Evolutionary conservation across 1,140 invertebrate genomes (phyloP).

Genomic region (Helicorthomorpha holstii): DNA sequence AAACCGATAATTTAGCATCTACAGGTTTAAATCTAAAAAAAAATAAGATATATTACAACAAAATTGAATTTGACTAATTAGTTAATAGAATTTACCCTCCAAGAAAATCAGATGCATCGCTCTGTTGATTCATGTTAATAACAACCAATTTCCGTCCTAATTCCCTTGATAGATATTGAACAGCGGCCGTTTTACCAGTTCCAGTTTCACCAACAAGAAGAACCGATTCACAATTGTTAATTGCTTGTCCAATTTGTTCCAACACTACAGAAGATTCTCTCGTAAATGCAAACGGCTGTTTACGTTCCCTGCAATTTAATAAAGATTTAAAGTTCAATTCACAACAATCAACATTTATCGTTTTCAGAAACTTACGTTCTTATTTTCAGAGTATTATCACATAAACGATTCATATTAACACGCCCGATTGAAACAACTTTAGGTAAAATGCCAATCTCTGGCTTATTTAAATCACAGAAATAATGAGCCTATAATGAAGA

Average conservation of each 20-base stretch:
- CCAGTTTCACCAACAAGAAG: conserved; percentile 95
- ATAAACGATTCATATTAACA: not conserved
- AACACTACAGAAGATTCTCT: conserved; percentile 57
- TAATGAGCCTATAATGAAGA: conserved; percentile 48
- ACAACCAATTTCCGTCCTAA: conserved; percentile 66
- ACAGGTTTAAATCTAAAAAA: conserved; percentile 71
- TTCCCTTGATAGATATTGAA: conserved; percentile 78
- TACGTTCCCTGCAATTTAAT: not conserved
- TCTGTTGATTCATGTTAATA: conserved; percentile 99
- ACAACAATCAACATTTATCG: not conserved
- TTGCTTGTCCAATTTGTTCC: conserved; percentile 68
- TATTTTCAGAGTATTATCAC: not conserved
- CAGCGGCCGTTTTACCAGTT: conserved; percentile 91
- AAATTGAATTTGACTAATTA: conserved; percentile 1
- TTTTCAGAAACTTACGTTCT: not conserved
- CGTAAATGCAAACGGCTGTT: conserved; percentile 51
- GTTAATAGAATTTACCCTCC: conserved; percentile 47
- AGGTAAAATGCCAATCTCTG: conserved; percentile 38
- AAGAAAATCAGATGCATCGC: conserved; percentile 84
- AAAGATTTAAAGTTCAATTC: not conserved
- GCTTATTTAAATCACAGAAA: conserved; percentile 60
- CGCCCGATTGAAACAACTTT: conserved; percentile 37
- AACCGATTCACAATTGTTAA: conserved; percentile 71
- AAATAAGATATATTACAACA: not conserved
- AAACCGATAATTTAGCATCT: conserved; percentile 65